Evolutionary conservation across 2,888 invertebrate genomes (phyloP).

Genomic region (Drosophila flavopinicola): DNA sequence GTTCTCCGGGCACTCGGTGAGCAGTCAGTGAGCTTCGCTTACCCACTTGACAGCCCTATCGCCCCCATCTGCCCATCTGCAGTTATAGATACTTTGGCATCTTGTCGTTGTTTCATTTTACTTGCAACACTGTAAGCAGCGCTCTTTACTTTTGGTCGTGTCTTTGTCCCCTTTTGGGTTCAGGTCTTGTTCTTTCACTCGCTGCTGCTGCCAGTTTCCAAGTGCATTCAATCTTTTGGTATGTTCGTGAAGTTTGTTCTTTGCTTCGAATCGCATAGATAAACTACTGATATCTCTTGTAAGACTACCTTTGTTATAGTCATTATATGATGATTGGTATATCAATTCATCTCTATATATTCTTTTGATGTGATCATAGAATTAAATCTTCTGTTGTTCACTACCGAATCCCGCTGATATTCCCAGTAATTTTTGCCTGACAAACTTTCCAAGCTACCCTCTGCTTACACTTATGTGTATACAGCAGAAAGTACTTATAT

Average conservation of each 20-base stretch:
- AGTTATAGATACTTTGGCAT: constrained; percentile 58
- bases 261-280: too few species aligned
- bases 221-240: constrained; percentile 28
- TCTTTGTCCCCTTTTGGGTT: constrained; percentile 24
- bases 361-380: too few species aligned
- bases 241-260: constrained; percentile 18
- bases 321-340: too few species aligned
- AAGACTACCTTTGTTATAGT: not conserved
- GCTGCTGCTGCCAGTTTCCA: constrained; percentile 7
- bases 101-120: constrained; percentile 51
- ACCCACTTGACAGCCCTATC: constrained; percentile 50
- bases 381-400: too few species aligned
- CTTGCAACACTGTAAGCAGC: constrained; percentile 38
- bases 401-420: too few species aligned
- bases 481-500: constrained; percentile 7
- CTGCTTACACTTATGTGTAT: not conserved
- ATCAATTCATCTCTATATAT: too few species aligned
- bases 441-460: constrained; percentile 3
- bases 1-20: constrained; percentile 27
- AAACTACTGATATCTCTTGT: too few species aligned
- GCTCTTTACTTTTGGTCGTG: constrained; percentile 22
- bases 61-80: constrained; percentile 40
- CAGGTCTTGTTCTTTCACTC: constrained; percentile 13
- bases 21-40: constrained; percentile 28
- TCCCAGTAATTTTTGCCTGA: too few species aligned